phyloP scores from a whole-genome alignment of 2,888 invertebrate genomes.

The Gortyna flavago region DNA sequence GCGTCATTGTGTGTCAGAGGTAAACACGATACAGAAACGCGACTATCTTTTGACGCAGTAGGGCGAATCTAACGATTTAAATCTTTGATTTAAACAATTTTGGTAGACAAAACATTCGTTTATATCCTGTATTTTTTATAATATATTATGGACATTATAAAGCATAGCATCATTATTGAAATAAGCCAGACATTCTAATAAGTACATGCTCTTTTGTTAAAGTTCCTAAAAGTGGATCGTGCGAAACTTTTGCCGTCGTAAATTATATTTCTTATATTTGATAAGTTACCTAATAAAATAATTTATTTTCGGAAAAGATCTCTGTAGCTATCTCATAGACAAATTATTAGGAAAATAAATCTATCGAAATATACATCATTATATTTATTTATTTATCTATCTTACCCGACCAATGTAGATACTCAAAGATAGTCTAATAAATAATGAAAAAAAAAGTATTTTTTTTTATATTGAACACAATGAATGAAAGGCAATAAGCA shows the following conservation, averaged over 20 bases:
- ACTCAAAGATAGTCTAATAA: constrained; percentile 48
- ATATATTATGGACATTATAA: constrained; percentile 50
- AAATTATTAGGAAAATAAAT: constrained; percentile 54
- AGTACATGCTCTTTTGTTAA: constrained; percentile 59
- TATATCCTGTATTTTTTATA: constrained; percentile 62
- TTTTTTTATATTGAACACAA: constrained; percentile 53
- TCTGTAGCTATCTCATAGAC: constrained; percentile 63
- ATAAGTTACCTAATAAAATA: constrained; percentile 65
- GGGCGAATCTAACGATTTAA: neutral
- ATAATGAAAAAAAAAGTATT: constrained; percentile 46
- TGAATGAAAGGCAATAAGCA: constrained; percentile 59
- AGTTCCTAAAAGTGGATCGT: constrained; percentile 66
- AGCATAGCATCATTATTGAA: constrained; percentile 55
- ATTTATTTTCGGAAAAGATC: constrained; percentile 68
- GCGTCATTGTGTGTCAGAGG: neutral
- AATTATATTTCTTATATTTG: constrained; percentile 57
- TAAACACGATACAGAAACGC: neutral
- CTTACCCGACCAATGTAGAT: constrained; percentile 65
- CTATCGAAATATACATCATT: constrained; percentile 53
- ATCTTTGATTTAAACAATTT: constrained; percentile 14
- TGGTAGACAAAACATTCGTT: constrained; percentile 46
- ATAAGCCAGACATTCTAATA: constrained; percentile 40
- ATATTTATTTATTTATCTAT: constrained; percentile 61
- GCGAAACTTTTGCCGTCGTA: constrained; percentile 62
- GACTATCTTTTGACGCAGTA: neutral